Base-by-base conservation (phyloP, 64 coral and sea anemone genomes). In the Pocillopora verrucosa region DNA sequence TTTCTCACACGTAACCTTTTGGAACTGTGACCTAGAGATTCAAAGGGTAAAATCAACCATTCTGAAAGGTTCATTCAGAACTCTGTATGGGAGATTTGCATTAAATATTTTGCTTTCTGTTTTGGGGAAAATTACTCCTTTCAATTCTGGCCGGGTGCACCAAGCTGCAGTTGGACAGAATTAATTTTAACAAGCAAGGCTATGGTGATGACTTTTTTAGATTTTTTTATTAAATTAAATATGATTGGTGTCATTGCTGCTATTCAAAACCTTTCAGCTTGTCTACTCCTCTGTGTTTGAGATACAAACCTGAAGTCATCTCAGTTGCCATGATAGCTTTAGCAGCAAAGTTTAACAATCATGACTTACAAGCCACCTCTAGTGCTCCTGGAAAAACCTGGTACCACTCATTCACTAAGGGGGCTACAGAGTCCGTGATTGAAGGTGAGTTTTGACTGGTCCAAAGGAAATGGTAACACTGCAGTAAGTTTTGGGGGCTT, bases 331-430 rank as follows among this genome's bases (percentile, higher is more conserved):
- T 95, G 91, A 75, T 99, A n/a, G 92, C 91, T 6, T 68, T 99
- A 75, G 97, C 93, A 91, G 97, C 92, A 16, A 99, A 88, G 80
- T 89, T 99, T 34, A 95, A 95, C 78, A 99, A 99, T 74, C 90
- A 95, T 72, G 93, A 99, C 59, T 45, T 93, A 36, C 94, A 99
- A 64, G 79, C 91, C 37, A 89, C 97, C 19, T 93, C 96, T 59
- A 84, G 81, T 34, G 59, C 90, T 7, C 91, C 94, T 65, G 94
- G 81, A 16, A 99, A 95, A 85, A 94, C 91, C 15, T 99, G 97
- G 97, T 99, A 91, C 88, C 82, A 82, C 56, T 88, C 88, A 4
- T 99, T 99, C 88, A 89, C 80, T 65, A 99, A 95, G 65, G 92
- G 76, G 58, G 88, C 86, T 36, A 30, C 37, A 59, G 93, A 91